phyloP scores from a whole-genome alignment of 1,140 invertebrate genomes.

The Bombus vancouverensis region DNA sequence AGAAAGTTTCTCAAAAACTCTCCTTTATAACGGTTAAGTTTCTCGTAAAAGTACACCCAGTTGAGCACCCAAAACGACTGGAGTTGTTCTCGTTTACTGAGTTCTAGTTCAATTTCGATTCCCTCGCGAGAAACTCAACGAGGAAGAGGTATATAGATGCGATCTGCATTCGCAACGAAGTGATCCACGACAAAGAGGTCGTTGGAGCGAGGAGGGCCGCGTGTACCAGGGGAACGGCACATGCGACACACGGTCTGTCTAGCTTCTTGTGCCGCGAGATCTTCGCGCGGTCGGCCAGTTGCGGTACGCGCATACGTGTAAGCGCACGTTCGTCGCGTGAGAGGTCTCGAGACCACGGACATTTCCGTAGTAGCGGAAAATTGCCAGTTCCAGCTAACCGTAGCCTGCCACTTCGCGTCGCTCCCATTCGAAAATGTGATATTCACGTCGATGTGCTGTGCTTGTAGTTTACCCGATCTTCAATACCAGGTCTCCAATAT shows the following conservation, averaged over 20 bases:
- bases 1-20: not conserved
- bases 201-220: not conserved
- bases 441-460: not conserved
- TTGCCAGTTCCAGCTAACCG: constrained; percentile 1
- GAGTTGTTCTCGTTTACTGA: not conserved
- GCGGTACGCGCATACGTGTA: constrained; percentile 64
- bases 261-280: constrained; percentile 44
- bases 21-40: not conserved
- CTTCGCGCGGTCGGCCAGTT: constrained; percentile 51
- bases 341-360: constrained; percentile 14
- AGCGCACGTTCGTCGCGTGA: constrained; percentile 55
- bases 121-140: no score
- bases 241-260: constrained; percentile 61
- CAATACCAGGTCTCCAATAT: not conserved
- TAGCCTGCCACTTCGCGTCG: not conserved
- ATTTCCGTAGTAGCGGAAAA: constrained; percentile 13
- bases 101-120: not conserved
- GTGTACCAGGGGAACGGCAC: constrained; percentile 53
- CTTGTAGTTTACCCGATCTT: not conserved
- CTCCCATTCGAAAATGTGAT: no score
- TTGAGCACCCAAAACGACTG: not conserved
- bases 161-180: not conserved
- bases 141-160: not conserved
- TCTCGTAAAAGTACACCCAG: not conserved
- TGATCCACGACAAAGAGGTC: constrained; percentile 6